Evolutionary conservation across 2,888 invertebrate species (phyloP).

Genomic region (Cantharis rufa): DNA sequence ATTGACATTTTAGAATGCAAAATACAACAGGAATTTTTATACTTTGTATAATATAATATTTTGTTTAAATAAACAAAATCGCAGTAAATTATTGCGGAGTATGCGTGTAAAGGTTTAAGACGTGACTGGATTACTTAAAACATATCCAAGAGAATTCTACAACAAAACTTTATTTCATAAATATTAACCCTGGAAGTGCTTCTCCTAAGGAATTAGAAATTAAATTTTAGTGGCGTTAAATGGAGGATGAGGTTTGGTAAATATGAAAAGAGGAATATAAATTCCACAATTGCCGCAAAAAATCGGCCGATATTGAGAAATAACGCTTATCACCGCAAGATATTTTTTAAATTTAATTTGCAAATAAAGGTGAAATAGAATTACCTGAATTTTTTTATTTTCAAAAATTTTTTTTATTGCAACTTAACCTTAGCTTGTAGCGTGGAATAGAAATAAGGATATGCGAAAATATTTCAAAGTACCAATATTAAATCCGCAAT

Average conservation of each 20-base stretch:
- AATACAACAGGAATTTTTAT: not conserved
- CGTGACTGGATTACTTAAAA: not conserved
- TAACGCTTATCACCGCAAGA: no score
- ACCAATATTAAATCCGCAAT: no score
- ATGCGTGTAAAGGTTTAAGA: not conserved
- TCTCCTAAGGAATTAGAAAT: not conserved
- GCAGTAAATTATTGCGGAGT: not conserved
- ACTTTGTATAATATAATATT: not conserved
- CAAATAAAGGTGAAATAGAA: no score
- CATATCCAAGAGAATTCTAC: not conserved
- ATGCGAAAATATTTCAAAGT: no score
- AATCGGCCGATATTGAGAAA: not conserved
- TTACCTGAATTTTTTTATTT: no score
- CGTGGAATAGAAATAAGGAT: no score
- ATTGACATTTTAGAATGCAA: not conserved
- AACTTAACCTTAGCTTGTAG: no score
- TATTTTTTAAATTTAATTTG: no score
- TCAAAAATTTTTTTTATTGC: no score
- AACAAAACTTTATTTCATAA: not conserved
- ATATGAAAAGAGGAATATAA: no score
- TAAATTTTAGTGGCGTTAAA: not conserved
- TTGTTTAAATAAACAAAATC: not conserved
- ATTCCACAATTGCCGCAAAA: not conserved
- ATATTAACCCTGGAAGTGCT: not conserved
- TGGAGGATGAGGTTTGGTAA: not conserved